These are phyloP conservation scores for Tychaedon coryphoeus DNA, from an alignment of 2,113 vertebrate species.

Conservation along the genomic window DNA sequence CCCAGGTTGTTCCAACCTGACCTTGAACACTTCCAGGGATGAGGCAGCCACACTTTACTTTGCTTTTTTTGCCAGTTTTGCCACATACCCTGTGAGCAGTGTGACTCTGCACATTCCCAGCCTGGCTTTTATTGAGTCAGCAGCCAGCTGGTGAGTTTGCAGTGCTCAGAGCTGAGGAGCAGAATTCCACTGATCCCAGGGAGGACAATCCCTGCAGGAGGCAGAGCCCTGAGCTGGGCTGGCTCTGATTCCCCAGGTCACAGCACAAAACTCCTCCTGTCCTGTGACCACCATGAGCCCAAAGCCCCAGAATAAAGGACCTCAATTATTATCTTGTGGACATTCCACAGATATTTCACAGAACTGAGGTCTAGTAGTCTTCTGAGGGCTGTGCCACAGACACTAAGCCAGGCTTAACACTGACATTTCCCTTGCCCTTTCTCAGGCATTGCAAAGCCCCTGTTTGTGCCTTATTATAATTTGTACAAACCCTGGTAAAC, in stretches of 20 bases:
- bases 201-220: neutral
- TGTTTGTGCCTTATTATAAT: neutral
- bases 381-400: neutral
- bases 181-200: neutral
- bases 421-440: neutral
- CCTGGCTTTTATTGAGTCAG: neutral
- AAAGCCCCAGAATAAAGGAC: neutral
- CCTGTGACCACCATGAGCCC: neutral
- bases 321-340: neutral
- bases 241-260: neutral
- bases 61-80: neutral
- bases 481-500: neutral
- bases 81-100: accelerated
- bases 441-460: neutral
- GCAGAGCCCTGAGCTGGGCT: neutral
- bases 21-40: neutral
- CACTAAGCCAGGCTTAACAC: neutral
- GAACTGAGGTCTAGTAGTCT: neutral
- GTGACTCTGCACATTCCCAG: neutral
- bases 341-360: neutral
- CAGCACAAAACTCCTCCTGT: neutral
- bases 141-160: neutral
- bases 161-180: neutral
- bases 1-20: accelerated
- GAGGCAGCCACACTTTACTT: neutral